Conservation (phyloP, 2,888 invertebrate genomes). For the Limenitis camilla region DNA sequence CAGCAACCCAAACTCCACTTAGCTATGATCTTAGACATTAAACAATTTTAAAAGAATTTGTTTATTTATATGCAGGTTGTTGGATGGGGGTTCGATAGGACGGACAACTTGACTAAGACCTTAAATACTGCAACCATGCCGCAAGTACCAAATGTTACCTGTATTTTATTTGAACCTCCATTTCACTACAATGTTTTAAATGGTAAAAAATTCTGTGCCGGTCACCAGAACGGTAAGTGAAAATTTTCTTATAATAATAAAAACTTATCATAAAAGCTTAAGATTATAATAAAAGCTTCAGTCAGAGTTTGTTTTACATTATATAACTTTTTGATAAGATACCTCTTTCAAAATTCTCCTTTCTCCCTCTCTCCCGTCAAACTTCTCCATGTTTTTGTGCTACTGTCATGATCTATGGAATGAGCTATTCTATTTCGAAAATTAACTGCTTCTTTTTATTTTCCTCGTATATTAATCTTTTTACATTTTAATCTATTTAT, state of each 20-base stretch:
- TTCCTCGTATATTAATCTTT: no score
- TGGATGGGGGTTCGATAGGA: slow-evolving; percentile 49
- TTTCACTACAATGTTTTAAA: slow-evolving; percentile 36
- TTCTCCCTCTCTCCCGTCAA: no score
- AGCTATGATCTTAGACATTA: no score
- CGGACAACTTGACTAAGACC: slow-evolving; percentile 31
- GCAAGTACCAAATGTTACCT: slow-evolving; percentile 34
- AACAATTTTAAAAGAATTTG: background rate
- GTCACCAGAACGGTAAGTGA: slow-evolving; percentile 38
- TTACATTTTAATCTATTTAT: no score
- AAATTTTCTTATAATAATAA: background rate
- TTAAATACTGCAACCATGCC: slow-evolving; percentile 39
- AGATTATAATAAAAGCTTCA: background rate
- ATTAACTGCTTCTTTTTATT: no score
- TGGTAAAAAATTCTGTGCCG: slow-evolving; percentile 40
- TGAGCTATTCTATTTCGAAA: no score
- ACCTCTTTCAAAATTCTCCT: no score
- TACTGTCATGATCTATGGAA: no score
- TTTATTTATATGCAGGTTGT: slow-evolving; percentile 34
- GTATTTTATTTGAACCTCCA: slow-evolving; percentile 39
- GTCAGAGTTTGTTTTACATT: background rate
- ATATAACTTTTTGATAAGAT: no score
- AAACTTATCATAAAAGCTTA: background rate
- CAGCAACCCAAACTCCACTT: background rate
- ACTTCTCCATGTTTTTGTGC: no score